Evolutionary conservation across 2,888 invertebrate genomes (phyloP), one percentile per base, ranked within the genome.

Genomic region (Agapostemon virescens): DNA sequence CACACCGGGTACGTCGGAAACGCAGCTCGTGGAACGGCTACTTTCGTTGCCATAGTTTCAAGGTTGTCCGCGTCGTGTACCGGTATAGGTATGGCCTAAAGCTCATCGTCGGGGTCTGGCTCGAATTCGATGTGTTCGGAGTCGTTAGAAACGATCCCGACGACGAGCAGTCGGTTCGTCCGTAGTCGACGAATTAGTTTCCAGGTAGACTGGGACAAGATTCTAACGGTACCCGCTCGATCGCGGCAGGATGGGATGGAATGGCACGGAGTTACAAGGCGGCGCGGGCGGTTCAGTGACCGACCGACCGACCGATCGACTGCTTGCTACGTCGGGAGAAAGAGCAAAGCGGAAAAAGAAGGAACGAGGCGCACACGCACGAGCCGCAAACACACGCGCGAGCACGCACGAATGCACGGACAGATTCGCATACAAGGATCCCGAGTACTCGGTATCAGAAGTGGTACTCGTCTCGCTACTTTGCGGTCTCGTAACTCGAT

Each of bases 231-330:
- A 90, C 87, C 86, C 69, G 84, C 87, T 87, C 86, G 89, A 89
- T 88, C 85, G 87, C 84, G 63, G 69, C 79, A 84, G 86, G 87
- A 86, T 84, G 87, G 85, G 83, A 88, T 83, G 87, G 87, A 87
- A 85, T 87, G 89, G 89, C 84, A 86, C 83, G 86, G 84, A 80
- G 88, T 84, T 88, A 87, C 88, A 88, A 88, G 88, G 81, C 86
- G 82, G 84, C 89, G 90, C 89, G 89, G 84, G 87, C 90, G 90
- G 90, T 90, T 90, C 90, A 90, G 89, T 90, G 90, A 90, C 90
- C 90, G 90, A 90, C 90, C 90, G 90, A 90, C 89, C 88, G 88
- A 90, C 88, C 90, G 89, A 90, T 82, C 82, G 81, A 87, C 78
- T 82, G 70, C 73, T 70, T 70, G 77, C 84, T 64, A 63, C 61